Evolutionary conservation across 2,797 vertebrate species (phyloP).

Genomic region (Sebastes vulpes): DNA sequence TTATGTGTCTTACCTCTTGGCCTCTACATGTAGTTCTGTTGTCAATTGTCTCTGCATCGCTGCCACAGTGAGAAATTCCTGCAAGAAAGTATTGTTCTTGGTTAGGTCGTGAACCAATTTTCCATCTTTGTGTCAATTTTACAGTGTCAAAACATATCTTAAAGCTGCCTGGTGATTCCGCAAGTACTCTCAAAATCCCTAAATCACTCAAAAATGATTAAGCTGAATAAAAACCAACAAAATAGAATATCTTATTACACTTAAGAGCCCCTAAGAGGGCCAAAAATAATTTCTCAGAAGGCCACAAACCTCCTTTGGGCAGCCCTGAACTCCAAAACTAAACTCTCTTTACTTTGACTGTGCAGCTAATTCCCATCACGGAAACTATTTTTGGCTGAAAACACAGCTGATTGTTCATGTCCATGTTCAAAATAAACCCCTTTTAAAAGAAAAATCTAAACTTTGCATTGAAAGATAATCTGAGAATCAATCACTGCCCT

Average conservation of each 20-base stretch:
- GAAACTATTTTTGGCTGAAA: slow-evolving; percentile 51
- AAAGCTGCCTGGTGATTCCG: neutral
- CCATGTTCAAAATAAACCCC: slow-evolving; percentile 66
- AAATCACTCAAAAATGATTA: slow-evolving; percentile 35
- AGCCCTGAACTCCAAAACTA: slow-evolving; percentile 23
- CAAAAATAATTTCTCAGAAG: slow-evolving; percentile 36
- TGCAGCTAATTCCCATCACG: slow-evolving; percentile 44
- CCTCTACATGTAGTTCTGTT: neutral
- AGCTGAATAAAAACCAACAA: slow-evolving; percentile 20
- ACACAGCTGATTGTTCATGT: slow-evolving; percentile 49
- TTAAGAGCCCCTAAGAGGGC: slow-evolving; percentile 5
- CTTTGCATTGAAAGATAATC: slow-evolving; percentile 71
- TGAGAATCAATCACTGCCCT: slow-evolving; percentile 77
- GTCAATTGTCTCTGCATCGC: neutral
- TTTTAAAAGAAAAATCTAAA: slow-evolving; percentile 60
- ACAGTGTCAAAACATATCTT: neutral
- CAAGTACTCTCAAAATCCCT: slow-evolving; percentile 3
- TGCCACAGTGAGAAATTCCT: neutral
- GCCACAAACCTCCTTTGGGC: slow-evolving; percentile 24
- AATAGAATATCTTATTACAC: slow-evolving; percentile 14
- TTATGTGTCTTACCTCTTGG: neutral
- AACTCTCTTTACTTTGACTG: slow-evolving; percentile 50
- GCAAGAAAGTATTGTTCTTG: neutral
- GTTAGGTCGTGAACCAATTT: neutral
- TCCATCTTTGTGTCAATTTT: neutral